Evolutionary conservation across 2,797 vertebrate species (phyloP).

Genomic region (Mormyrus hasselquistii): DNA sequence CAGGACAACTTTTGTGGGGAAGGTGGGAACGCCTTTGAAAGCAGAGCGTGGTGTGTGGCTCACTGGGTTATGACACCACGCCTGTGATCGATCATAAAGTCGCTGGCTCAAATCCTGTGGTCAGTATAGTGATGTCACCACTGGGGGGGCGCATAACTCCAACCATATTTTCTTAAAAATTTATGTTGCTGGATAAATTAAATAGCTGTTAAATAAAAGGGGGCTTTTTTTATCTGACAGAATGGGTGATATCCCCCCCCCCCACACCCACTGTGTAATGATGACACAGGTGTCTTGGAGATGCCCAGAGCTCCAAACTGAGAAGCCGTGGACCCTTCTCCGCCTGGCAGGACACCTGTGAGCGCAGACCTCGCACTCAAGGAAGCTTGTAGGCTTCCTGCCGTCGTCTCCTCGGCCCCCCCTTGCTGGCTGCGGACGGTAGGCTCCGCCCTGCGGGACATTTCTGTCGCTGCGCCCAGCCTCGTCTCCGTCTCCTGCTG

Average conservation of each 20-base stretch:
- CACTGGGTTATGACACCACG: background rate
- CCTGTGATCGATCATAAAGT: background rate
- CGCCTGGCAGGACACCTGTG: background rate
- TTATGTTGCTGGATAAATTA: background rate
- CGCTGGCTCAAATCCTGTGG: background rate
- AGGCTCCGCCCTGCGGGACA: background rate
- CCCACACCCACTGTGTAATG: background rate
- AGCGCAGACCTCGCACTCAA: background rate
- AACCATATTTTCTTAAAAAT: background rate
- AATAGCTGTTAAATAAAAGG: background rate
- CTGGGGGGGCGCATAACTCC: background rate
- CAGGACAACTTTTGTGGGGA: background rate
- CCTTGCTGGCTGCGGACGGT: background rate
- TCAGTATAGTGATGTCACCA: background rate
- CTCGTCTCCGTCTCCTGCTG: background rate
- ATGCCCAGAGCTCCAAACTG: background rate
- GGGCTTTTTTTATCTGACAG: background rate
- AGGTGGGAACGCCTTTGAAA: background rate
- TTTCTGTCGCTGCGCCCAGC: background rate
- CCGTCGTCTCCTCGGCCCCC: background rate
- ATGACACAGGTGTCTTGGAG: background rate
- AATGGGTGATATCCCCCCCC: background rate
- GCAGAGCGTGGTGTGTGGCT: background rate
- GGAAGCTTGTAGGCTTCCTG: background rate
- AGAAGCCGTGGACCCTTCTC: background rate